Base-by-base conservation (phyloP, 1,140 invertebrate genomes). In the Hylyphantes graminicola region DNA sequence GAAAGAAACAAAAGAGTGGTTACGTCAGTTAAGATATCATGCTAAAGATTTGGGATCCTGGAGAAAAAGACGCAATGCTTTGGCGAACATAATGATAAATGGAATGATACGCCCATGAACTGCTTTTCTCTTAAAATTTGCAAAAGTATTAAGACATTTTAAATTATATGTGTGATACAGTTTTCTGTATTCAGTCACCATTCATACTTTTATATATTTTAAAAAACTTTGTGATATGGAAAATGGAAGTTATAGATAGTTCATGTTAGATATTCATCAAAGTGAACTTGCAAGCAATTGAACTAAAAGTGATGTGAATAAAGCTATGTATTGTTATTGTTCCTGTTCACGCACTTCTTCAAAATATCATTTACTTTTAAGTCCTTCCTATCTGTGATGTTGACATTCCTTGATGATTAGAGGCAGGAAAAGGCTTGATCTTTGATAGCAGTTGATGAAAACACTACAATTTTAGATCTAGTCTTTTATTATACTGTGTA, bases 51-150 rank as follows among this genome's bases (percentile, higher is more conserved):
- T 97, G 68, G 96, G 96, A 57, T 93, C 94, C 11, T 98, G 97
- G 97, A 92, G 96, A 85, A 94, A 94, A 90, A 91, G 97, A 87
- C 92, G 97, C 35, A 96, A 96, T 88, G 97, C 96, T 4, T 90
- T 98, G 85, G 96, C 96, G 54, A 98, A 98, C 89, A 98, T 98
- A 85, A 97, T 98, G 96, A 95, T 95, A 6, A 87, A 84, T 51
- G 85, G 85, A 57, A 84, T 86, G 84, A 70, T 85, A n/a, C 55
- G 82, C 54, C 73, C 76, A 53, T 83, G n/a, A 81, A 67, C 10
- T 6, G 61, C 61, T 35, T 17, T 35, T 51, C 13, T 17, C 2
- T 50, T 21, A 35, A 35, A 35, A 1, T 35, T 35, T 35, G 35
- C 72, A 74, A 17, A 74, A 55, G 55, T 74, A 74, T 35, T 55